Evolutionary conservation across 1,140 invertebrate species (phyloP).

Genomic region (Drosophila repleta): DNA sequence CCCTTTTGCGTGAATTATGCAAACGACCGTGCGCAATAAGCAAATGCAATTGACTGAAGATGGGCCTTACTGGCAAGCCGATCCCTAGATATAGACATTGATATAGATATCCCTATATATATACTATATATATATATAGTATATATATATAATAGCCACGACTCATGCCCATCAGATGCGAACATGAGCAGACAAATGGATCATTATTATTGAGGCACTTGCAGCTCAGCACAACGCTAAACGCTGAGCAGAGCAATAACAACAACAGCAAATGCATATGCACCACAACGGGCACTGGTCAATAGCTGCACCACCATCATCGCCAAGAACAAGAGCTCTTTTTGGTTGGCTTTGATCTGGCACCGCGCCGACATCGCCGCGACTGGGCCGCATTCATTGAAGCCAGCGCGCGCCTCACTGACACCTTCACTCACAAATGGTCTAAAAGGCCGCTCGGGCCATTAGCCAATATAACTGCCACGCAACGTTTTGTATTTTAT

Average conservation of each 20-base stretch:
- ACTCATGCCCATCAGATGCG: slow-evolving; percentile 1
- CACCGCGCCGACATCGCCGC: slow-evolving; percentile 17
- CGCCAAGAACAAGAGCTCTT: slow-evolving; percentile 24
- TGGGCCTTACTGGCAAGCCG: slow-evolving; percentile 1
- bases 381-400: slow-evolving; percentile 37
- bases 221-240: slow-evolving; percentile 30
- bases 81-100: not conserved
- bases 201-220: slow-evolving; percentile 59
- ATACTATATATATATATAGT: no score
- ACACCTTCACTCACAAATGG: slow-evolving; percentile 69
- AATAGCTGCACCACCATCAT: slow-evolving; percentile 53
- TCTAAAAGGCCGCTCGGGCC: slow-evolving; percentile 75
- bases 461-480: slow-evolving; percentile 82
- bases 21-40: slow-evolving; percentile 40
- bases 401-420: slow-evolving; percentile 47
- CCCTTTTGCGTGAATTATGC: slow-evolving; percentile 53
- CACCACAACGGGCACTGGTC: slow-evolving; percentile 50
- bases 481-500: slow-evolving; percentile 82
- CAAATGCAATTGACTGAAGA: slow-evolving; percentile 34
- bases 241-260: slow-evolving; percentile 13
- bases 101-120: not conserved
- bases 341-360: slow-evolving; percentile 30
- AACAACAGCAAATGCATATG: slow-evolving; percentile 48
- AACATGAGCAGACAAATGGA: slow-evolving; percentile 21
- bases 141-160: not conserved